Conservation (phyloP, 2,888 invertebrate species). For the Chelonus formosanus region DNA sequence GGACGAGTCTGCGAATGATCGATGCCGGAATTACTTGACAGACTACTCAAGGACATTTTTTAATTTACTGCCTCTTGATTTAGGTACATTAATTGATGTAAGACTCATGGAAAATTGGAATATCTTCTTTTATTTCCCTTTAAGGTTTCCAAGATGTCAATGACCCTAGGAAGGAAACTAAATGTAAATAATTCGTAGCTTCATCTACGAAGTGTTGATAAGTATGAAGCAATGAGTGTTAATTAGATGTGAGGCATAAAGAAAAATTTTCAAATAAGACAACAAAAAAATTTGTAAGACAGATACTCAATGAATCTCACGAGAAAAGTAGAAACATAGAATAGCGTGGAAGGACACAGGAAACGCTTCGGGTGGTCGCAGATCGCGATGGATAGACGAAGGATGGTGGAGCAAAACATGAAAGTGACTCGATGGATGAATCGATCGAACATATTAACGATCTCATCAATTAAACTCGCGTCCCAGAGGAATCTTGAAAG, state of each 20-base stretch:
- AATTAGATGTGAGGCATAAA: no score
- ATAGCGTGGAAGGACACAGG: constrained; percentile 43
- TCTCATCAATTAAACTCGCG: constrained; percentile 60
- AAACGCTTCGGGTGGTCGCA: constrained; percentile 62
- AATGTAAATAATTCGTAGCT: no score
- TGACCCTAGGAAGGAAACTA: no score
- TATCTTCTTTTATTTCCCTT: background rate
- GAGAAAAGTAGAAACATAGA: constrained; percentile 11
- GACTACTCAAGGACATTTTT: constrained; percentile 12
- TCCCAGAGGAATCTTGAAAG: constrained; percentile 8
- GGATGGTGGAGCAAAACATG: constrained; percentile 51
- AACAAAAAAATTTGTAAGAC: no score
- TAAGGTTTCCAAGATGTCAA: no score
- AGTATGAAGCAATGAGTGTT: no score
- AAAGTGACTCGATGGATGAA: constrained; percentile 41
- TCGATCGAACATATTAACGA: constrained; percentile 62
- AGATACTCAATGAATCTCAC: constrained; percentile 1
- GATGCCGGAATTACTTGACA: constrained; percentile 22
- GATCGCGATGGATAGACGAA: constrained; percentile 63
- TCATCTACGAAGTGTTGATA: no score
- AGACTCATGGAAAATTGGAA: no score
- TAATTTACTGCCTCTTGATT: constrained; percentile 1
- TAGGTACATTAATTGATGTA: background rate
- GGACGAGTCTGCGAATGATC: constrained; percentile 25
- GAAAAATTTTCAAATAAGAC: no score